Conservation (phyloP, 2,888 invertebrate species). For the Iphiclides podalirius region DNA sequence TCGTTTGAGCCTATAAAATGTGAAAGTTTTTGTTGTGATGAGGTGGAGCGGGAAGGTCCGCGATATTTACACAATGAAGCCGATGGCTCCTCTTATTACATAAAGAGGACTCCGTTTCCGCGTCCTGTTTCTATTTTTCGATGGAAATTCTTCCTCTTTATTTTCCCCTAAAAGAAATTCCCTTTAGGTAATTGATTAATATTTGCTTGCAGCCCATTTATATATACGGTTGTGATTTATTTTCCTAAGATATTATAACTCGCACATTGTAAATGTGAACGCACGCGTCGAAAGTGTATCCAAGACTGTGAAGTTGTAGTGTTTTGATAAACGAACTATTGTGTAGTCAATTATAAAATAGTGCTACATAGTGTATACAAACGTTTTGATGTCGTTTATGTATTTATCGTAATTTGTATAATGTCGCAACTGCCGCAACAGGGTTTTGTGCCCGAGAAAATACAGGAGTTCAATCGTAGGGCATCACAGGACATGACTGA, state of each 20-base stretch:
- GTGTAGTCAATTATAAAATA: conserved; percentile 46
- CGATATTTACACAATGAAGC: conserved; percentile 3
- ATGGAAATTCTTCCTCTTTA: neutral
- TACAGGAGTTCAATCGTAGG: conserved; percentile 67
- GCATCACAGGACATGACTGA: conserved; percentile 65
- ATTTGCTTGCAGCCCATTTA: conserved; percentile 35
- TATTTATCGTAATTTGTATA: conserved; percentile 28
- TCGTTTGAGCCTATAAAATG: neutral
- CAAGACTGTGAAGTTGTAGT: conserved; percentile 30
- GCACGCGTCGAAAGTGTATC: conserved; percentile 27
- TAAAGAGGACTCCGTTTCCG: conserved; percentile 7
- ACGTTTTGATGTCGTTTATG: conserved; percentile 51
- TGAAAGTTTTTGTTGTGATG: conserved; percentile 4
- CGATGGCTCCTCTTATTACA: neutral
- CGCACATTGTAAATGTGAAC: conserved; percentile 36
- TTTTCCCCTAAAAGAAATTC: neutral
- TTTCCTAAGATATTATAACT: conserved; percentile 51
- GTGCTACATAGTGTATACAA: conserved; percentile 35
- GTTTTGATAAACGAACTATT: conserved; percentile 51
- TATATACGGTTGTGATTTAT: conserved; percentile 62
- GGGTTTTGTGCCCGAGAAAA: conserved; percentile 68
- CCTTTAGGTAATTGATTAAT: conserved; percentile 15
- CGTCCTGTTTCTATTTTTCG: neutral
- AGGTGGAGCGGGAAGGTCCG: conserved; percentile 11
- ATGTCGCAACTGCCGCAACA: conserved; percentile 71